Percentiles rank a stretch among this genome's conserved stretches.
These are phyloP conservation scores for Drosophila azteca DNA, from an alignment of 1,140 invertebrate genomes.

Conservation along the genomic window DNA sequence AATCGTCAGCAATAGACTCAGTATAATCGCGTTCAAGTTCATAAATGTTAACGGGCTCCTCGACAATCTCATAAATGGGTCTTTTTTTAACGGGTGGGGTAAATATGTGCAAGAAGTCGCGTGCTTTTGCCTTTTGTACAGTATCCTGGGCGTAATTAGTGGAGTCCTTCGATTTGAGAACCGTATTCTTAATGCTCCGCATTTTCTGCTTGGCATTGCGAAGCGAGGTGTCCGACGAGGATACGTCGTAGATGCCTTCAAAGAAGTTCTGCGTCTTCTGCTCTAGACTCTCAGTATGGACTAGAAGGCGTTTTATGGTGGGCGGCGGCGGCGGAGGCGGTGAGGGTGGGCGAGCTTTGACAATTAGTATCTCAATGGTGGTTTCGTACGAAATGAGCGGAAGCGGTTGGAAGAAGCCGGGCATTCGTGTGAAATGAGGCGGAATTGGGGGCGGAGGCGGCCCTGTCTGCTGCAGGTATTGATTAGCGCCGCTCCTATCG, in stretches of 20 bases:
- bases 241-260: conserved; percentile 76
- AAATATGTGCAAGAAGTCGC: conserved; percentile 82
- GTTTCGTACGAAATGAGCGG: conserved; percentile 82
- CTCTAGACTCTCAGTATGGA: conserved; percentile 80
- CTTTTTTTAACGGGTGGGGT: conserved; percentile 75
- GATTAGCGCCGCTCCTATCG: conserved; percentile 40
- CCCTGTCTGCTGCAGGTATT: conserved; percentile 45
- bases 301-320: conserved; percentile 74
- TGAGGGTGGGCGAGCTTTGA: conserved; percentile 74
- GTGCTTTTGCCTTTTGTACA: conserved; percentile 79
- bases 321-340: conserved; percentile 75
- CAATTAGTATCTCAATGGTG: conserved; percentile 79
- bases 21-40: conserved; percentile 75
- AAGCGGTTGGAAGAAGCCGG: conserved; percentile 83
- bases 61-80: conserved; percentile 80
- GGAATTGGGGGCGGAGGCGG: conserved; percentile 75
- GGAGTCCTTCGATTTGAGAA: conserved; percentile 77
- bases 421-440: conserved; percentile 74
- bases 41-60: conserved; percentile 71
- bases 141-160: conserved; percentile 83
- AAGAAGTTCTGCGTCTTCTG: conserved; percentile 81
- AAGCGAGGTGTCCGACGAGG: conserved; percentile 73
- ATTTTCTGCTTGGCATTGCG: conserved; percentile 82
- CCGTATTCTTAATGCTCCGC: conserved; percentile 77
- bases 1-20: conserved; percentile 79